phyloP scores from a whole-genome alignment of 2,797 vertebrate species.

The Enteromius afrohamiltoni region DNA sequence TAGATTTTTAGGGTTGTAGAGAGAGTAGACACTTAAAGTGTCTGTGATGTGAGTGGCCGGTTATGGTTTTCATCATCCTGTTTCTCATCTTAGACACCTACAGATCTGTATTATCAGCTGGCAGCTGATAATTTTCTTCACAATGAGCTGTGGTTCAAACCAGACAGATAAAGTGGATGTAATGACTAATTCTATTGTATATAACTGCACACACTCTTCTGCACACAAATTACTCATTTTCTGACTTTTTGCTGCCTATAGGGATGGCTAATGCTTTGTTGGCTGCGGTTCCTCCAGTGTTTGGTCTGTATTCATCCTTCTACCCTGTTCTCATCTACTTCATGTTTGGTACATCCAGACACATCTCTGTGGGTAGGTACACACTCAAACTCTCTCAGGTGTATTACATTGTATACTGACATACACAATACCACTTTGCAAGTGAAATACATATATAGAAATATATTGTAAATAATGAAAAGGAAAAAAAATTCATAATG shows the following conservation, averaged over 20 bases:
- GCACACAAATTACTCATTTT: constrained; percentile 1
- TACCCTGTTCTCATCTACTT: constrained; percentile 88
- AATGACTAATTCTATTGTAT: constrained; percentile 39
- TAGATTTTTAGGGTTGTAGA: neutral
- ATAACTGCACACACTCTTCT: constrained; percentile 1
- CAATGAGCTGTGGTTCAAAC: constrained; percentile 15
- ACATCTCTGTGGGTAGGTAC: constrained; percentile 86
- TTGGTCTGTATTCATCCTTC: constrained; percentile 88
- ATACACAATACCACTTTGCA: neutral
- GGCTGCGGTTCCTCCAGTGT: constrained; percentile 86
- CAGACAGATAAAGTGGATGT: constrained; percentile 24
- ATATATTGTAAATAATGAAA: neutral
- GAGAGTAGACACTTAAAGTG: neutral
- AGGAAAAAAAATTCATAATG: neutral
- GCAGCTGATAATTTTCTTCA: constrained; percentile 33
- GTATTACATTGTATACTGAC: neutral
- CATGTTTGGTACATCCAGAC: constrained; percentile 87
- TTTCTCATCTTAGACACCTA: constrained; percentile 13
- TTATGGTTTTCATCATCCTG: neutral
- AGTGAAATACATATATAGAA: neutral
- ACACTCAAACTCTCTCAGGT: neutral
- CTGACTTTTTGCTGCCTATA: constrained; percentile 57
- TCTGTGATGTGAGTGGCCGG: neutral
- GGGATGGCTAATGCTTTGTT: constrained; percentile 89
- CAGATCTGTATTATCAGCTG: constrained; percentile 17